Percentiles rank a stretch among this genome's conserved stretches.
Conservation (phyloP, 2,113 vertebrate genomes). For the Sinosuthora webbiana region DNA sequence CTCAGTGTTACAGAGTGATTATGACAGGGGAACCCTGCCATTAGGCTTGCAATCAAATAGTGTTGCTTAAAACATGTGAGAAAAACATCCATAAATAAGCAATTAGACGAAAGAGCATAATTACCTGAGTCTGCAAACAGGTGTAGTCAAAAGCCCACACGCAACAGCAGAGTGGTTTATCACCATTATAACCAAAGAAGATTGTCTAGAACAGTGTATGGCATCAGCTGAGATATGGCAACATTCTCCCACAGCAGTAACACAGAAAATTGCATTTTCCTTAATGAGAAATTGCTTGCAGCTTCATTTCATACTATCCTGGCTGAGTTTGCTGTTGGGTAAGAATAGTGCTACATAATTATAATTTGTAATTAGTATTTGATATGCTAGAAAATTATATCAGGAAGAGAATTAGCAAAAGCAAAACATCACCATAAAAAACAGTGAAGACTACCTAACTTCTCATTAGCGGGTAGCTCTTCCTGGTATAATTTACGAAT, state of each 20-base stretch:
- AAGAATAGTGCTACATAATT: neutral
- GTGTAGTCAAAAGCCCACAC: slow-evolving; percentile 25
- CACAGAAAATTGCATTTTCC: neutral
- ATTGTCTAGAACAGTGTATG: neutral
- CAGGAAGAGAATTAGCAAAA: neutral
- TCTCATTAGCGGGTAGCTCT: neutral
- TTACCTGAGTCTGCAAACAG: slow-evolving; percentile 70
- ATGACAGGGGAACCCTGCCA: slow-evolving; percentile 27
- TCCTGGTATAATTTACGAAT: neutral
- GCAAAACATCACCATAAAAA: neutral
- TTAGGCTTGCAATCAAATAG: slow-evolving; percentile 50
- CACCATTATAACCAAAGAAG: neutral
- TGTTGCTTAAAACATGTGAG: slow-evolving; percentile 45
- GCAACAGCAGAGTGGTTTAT: neutral
- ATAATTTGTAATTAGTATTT: neutral
- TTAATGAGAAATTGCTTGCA: neutral
- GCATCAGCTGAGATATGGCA: neutral
- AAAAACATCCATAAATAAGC: slow-evolving; percentile 64
- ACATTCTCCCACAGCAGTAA: neutral
- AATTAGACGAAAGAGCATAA: slow-evolving; percentile 58
- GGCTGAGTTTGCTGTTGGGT: neutral
- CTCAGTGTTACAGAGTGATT: slow-evolving; percentile 20
- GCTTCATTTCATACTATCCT: neutral
- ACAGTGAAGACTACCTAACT: neutral
- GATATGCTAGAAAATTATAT: neutral